A percentile compares a stretch with the other conserved stretches of the same genome.
These are phyloP conservation scores for Parotia lawesii DNA, from an alignment of 2,113 vertebrate genomes.

Conservation along the genomic window DNA sequence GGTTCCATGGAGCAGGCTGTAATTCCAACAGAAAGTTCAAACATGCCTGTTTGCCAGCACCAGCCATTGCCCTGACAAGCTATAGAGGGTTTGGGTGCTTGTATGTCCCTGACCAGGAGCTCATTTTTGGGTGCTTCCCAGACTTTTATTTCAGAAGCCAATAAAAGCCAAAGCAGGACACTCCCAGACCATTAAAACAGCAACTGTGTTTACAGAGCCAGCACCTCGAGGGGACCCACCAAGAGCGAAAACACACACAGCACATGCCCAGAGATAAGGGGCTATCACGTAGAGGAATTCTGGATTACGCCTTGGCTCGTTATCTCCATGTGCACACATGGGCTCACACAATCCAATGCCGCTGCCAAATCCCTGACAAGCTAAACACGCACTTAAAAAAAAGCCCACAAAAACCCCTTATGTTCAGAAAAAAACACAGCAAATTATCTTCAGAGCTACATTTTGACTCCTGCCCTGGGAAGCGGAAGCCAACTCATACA, in stretches of 20 bases:
- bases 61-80: not conserved
- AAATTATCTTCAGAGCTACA: not conserved
- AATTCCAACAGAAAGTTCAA: not conserved
- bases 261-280: constrained; percentile 27
- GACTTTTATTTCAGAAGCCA: not conserved
- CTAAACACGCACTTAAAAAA: not conserved
- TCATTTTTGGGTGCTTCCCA: not conserved
- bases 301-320: not conserved
- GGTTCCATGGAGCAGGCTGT: not conserved
- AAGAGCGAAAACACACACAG: not conserved
- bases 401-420: not conserved
- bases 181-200: not conserved
- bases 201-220: not conserved
- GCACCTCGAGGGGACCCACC: not conserved
- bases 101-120: not conserved
- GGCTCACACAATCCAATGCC: not conserved
- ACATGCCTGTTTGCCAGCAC: not conserved
- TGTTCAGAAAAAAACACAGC: not conserved
- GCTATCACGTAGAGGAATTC: not conserved
- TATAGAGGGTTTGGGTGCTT: not conserved
- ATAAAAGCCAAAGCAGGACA: not conserved
- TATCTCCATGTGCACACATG: not conserved
- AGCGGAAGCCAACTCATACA: not conserved
- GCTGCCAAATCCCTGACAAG: not conserved
- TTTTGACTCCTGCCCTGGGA: not conserved